Conservation (phyloP, 2,888 invertebrate species). For the Tenodera sinensis region DNA sequence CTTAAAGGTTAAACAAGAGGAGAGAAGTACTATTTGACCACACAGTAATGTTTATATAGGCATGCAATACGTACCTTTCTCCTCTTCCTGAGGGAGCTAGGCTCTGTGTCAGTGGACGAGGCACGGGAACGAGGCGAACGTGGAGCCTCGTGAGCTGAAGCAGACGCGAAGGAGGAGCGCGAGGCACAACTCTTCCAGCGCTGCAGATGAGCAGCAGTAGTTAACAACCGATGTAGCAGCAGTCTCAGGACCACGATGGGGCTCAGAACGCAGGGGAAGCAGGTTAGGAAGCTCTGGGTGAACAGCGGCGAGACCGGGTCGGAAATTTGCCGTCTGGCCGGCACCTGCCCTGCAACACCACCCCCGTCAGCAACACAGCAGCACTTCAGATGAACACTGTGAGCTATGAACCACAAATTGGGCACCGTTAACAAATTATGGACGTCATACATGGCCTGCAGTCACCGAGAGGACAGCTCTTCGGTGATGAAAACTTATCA, state of each 20-base stretch:
- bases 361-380: slow-evolving; percentile 11
- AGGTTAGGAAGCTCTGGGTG: slow-evolving; percentile 44
- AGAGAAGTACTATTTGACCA: no score
- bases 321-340: slow-evolving; percentile 34
- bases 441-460: background rate
- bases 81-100: slow-evolving; percentile 43
- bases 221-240: slow-evolving; percentile 53
- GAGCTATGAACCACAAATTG: background rate
- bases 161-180: slow-evolving; percentile 47
- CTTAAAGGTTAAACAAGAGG: no score
- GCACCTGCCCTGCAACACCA: slow-evolving; percentile 32
- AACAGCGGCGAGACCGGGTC: slow-evolving; percentile 40
- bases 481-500: no score
- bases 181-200: slow-evolving; percentile 47
- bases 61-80: slow-evolving; percentile 41
- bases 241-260: slow-evolving; percentile 54
- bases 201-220: slow-evolving; percentile 47
- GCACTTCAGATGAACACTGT: background rate
- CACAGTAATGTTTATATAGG: no score
- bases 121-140: slow-evolving; percentile 43
- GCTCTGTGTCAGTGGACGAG: slow-evolving; percentile 45
- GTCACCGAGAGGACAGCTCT: no score
- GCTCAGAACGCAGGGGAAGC: slow-evolving; percentile 51
- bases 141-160: slow-evolving; percentile 41
- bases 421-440: background rate